These are phyloP conservation scores for Ibidorhyncha struthersii DNA, from an alignment of 2,113 vertebrate genomes.

Conservation along the genomic window DNA sequence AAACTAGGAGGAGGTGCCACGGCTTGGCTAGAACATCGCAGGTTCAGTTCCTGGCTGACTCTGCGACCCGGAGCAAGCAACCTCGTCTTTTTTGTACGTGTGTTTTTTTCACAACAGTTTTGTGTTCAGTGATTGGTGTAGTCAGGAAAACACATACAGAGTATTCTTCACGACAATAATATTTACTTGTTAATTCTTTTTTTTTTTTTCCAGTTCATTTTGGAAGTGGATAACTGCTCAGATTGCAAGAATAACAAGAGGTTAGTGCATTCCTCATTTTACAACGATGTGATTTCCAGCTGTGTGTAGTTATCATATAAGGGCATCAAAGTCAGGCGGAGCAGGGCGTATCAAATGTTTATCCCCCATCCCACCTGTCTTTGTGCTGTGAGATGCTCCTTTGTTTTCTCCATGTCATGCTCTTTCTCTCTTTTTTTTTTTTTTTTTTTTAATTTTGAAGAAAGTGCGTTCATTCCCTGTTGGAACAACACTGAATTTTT, in stretches of 20 bases:
- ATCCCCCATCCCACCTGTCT: not conserved
- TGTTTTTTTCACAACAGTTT: fast-evolving
- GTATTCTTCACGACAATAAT: not conserved
- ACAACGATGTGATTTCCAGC: not conserved
- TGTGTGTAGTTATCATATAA: fast-evolving
- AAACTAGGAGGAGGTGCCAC: not conserved
- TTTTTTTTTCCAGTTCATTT: slow-evolving; percentile 70
- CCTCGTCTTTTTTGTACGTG: not conserved
- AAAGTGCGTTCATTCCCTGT: not conserved
- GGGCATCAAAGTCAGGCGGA: not conserved
- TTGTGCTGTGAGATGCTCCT: not conserved
- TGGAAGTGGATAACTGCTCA: slow-evolving; percentile 77
- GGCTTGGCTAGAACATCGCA: fast-evolving
- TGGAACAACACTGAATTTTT: not conserved
- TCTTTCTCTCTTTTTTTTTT: not conserved
- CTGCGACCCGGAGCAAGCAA: fast-evolving
- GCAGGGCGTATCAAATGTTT: fast-evolving
- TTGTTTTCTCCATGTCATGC: not conserved
- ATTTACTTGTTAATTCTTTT: not conserved
- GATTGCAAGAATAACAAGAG: slow-evolving; percentile 73
- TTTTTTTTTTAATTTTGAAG: not conserved
- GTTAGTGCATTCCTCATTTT: slow-evolving; percentile 54
- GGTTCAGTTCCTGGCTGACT: not conserved
- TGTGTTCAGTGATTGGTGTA: not conserved
- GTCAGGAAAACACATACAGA: not conserved